Conservation (phyloP, 2,888 invertebrate species). For the Cremastobaeus sp. region DNA sequence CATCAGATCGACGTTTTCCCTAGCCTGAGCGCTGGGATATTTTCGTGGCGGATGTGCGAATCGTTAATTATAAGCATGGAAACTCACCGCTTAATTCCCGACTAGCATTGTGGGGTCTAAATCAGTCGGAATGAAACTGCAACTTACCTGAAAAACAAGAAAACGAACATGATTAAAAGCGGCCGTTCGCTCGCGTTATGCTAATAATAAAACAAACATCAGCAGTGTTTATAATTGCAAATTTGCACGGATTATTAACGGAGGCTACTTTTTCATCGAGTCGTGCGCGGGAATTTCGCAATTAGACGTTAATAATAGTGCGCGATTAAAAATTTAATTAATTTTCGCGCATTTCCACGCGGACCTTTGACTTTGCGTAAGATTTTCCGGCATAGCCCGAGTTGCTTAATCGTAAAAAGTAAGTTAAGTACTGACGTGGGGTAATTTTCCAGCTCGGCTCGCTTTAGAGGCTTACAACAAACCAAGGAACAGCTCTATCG, state of each 20-base stretch:
- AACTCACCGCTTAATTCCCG: constrained; percentile 34
- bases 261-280: too few relatives aligned
- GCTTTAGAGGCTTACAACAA: constrained; percentile 62
- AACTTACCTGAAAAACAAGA: constrained; percentile 42
- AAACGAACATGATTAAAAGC: constrained; percentile 7
- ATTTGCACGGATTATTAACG: background rate
- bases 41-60: constrained; percentile 8
- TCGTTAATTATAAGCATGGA: constrained; percentile 8
- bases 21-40: background rate
- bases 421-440: constrained; percentile 61
- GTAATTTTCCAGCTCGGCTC: constrained; percentile 62
- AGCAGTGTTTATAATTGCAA: background rate
- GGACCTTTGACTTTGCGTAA: constrained; percentile 41
- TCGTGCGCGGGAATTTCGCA: constrained; percentile 24
- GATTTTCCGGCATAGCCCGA: constrained; percentile 54
- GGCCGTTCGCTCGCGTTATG: too few relatives aligned
- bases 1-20: background rate
- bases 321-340: constrained; percentile 55
- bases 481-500: constrained; percentile 62
- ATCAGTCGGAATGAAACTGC: background rate
- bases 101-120: background rate
- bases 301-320: constrained; percentile 34
- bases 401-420: constrained; percentile 59
- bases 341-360: constrained; percentile 39
- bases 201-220: constrained; percentile 9